Base-by-base conservation (phyloP, 2,797 vertebrate genomes). In the Rousettus madagascariensis region DNA sequence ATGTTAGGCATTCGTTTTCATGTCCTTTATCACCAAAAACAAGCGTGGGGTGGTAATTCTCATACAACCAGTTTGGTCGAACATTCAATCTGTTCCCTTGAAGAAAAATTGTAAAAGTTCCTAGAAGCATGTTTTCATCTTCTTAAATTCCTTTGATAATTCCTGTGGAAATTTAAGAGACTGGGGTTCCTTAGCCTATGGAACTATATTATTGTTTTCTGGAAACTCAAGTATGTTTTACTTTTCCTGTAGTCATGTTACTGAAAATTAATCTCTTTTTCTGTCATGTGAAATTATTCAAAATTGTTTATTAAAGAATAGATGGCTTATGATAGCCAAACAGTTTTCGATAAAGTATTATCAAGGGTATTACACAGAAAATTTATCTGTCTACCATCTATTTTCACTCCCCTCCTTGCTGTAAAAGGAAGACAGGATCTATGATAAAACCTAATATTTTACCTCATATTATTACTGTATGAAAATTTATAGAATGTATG, bases 331-430 rank as follows among this genome's bases (percentile, higher is more conserved):
- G 24, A 33, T 26, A 91, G 7, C 12, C 24, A 71, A 72, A 6
- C 1, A 72, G 17, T 55, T 61, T 75, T 92, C 91, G 13, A 66
- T 51, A 15, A 36, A 83, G 46, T 30, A 77, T 38, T 63, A 66
- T 65, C 22, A 82, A 26, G 20, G 46, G 19, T 8, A 19, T 57
- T 85, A 43, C 8, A 38, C 5, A 59, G 28, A 77, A 90, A 95
- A 41, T 72, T 69, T 75, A 43, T 26, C 3, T 57, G 1, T 53
- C 8, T 51, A 28, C 38, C 12, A 3, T 69, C 13, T 87, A 33
- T 82, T 61, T 80, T 49, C 5, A 61, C 5, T 6, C 3, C 0
- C 2, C 1, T 1, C 28, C 2, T 2, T 8, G 51, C 1, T 28
- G 41, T 6, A 61, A 43, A 80, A 79, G 51, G 2, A 3, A 43